These are phyloP conservation scores for Diceros bicornis DNA, from an alignment of 2,797 vertebrate species.

Conservation along the genomic window DNA sequence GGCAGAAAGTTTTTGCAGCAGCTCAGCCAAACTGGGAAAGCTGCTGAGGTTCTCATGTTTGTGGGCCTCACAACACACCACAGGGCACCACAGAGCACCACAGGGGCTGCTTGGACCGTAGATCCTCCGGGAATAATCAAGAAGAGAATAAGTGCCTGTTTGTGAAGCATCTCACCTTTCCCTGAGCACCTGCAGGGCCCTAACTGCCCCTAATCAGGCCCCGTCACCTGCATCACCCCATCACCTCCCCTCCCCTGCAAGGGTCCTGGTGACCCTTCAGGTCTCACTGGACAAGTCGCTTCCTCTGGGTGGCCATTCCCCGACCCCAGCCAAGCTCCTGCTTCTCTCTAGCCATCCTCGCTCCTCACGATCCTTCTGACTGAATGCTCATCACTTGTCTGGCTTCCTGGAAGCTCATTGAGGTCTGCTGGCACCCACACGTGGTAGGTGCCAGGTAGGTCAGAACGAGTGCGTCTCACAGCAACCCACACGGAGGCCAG, in stretches of 20 bases:
- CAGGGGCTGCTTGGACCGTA: rapidly evolving
- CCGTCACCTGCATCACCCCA: no score
- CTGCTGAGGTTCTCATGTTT: rapidly evolving
- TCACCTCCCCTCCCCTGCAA: background rate
- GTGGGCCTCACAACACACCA: background rate
- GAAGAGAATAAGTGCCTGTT: background rate
- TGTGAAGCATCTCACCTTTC: background rate
- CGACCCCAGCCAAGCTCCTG: background rate
- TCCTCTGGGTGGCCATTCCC: background rate
- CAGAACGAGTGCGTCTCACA: background rate
- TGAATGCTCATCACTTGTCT: rapidly evolving
- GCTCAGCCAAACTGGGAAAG: background rate
- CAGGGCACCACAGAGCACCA: background rate
- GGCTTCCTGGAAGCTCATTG: background rate
- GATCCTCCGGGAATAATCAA: background rate
- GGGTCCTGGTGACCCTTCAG: background rate
- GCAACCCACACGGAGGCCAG: no score
- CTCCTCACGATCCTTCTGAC: background rate
- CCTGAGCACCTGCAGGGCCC: background rate
- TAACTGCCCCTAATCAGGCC: background rate
- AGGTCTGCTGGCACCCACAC: background rate
- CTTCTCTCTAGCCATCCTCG: background rate
- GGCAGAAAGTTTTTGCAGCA: background rate
- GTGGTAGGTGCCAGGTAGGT: background rate
- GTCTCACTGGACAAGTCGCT: background rate